Conservation (phyloP, 2,113 vertebrate genomes). For the Prionailurus bengalensis region DNA sequence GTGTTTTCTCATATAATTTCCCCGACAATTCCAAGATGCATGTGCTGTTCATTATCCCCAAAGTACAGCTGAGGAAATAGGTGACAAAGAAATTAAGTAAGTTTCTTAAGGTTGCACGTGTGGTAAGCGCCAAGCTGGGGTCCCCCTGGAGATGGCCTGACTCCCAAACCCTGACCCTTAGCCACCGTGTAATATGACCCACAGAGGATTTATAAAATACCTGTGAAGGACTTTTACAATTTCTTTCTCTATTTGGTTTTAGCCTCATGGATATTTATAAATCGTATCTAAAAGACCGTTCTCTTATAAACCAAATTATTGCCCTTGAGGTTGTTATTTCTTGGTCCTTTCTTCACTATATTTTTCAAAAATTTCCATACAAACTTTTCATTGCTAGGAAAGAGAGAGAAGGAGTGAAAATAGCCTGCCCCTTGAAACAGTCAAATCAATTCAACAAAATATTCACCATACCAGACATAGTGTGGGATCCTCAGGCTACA, state of each 20-base stretch:
- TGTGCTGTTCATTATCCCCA: background rate
- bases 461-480: background rate
- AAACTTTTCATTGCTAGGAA: background rate
- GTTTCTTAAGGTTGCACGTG: background rate
- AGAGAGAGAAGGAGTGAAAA: background rate
- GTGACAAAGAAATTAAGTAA: background rate
- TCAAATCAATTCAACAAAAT: slow-evolving; percentile 13
- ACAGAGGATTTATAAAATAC: background rate
- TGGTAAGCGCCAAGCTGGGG: background rate
- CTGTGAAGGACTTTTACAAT: background rate
- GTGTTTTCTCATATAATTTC: slow-evolving; percentile 28
- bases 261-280: slow-evolving; percentile 31
- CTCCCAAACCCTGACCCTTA: background rate
- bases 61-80: background rate
- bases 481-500: background rate
- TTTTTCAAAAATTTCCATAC: slow-evolving; percentile 32
- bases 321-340: slow-evolving; percentile 14
- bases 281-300: background rate
- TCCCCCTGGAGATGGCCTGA: background rate
- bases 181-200: background rate
- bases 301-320: slow-evolving; percentile 1
- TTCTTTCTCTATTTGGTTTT: slow-evolving; percentile 6
- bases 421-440: background rate
- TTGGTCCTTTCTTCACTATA: slow-evolving; percentile 4
- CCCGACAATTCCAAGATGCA: background rate